Conservation (phyloP, 2,888 invertebrate species). For the Apodemia duryi region DNA sequence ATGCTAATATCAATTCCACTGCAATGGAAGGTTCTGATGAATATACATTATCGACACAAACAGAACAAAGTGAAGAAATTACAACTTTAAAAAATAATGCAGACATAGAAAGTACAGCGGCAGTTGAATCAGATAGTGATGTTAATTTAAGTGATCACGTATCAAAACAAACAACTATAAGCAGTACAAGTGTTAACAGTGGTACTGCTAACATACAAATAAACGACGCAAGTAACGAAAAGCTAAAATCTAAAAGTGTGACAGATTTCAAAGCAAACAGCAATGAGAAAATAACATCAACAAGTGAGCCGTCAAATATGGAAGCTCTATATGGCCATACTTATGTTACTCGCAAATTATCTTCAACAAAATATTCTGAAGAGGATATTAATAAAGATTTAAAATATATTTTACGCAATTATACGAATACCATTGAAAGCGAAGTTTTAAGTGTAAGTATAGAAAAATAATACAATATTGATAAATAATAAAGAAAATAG, state of each 20-base stretch:
- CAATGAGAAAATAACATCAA: not conserved
- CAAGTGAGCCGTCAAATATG: not conserved
- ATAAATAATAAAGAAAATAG: not conserved
- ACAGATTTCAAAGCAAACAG: not conserved
- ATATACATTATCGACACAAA: slow-evolving; percentile 3
- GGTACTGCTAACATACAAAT: no score
- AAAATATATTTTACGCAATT: not conserved
- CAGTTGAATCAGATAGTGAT: not conserved
- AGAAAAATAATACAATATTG: not conserved
- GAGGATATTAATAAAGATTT: not conserved
- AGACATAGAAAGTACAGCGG: not conserved
- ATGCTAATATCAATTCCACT: not conserved
- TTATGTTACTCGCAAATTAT: not conserved
- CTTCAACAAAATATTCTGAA: not conserved
- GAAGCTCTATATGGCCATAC: not conserved
- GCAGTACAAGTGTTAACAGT: not conserved
- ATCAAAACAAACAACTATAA: not conserved
- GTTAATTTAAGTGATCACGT: not conserved
- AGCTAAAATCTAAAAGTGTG: not conserved
- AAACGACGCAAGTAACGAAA: not conserved
- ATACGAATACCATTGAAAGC: slow-evolving; percentile 7
- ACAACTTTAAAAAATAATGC: no score
- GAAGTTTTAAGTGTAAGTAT: not conserved
- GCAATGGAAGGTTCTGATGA: not conserved
- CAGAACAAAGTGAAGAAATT: slow-evolving; percentile 16